phyloP scores from a whole-genome alignment of 2,797 vertebrate species.

The Malacoraja senta region DNA sequence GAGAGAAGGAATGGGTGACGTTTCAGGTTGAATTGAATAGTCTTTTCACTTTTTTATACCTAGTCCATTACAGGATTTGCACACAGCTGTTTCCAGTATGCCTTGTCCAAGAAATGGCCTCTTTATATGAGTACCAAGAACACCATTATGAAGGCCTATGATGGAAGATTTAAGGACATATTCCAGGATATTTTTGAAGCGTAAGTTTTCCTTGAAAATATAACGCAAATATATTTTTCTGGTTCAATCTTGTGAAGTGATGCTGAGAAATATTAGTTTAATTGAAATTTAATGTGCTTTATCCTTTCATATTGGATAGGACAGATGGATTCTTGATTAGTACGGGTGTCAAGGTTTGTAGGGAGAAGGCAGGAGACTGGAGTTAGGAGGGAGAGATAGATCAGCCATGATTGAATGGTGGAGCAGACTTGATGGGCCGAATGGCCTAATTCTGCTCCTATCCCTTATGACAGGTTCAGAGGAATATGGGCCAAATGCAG shows the following conservation, averaged over 20 bases:
- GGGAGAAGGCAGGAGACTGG: no score
- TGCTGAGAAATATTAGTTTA: background rate
- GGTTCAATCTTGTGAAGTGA: background rate
- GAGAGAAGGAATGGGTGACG: no score
- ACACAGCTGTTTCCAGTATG: slow-evolving; percentile 96
- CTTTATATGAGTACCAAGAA: slow-evolving; percentile 99
- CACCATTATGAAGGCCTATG: slow-evolving; percentile 94
- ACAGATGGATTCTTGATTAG: no score
- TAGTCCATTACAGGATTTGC: slow-evolving; percentile 94
- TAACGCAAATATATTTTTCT: background rate
- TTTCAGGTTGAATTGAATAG: background rate
- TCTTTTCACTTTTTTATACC: slow-evolving; percentile 22
- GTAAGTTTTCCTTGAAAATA: slow-evolving; percentile 53
- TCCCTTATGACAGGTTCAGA: no score
- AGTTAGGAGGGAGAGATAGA: no score
- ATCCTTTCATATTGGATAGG: background rate
- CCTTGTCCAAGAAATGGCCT: slow-evolving; percentile 88
- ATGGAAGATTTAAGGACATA: slow-evolving; percentile 93
- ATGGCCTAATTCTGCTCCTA: no score
- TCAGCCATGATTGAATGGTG: no score
- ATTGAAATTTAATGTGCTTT: background rate
- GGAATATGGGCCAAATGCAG: no score
- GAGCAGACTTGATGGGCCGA: no score
- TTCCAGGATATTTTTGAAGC: slow-evolving; percentile 91
- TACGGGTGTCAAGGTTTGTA: no score